phyloP scores from a whole-genome alignment of 30 jellyfish, hydroid and myxozoan species.

The Rhopilema esculentum region DNA sequence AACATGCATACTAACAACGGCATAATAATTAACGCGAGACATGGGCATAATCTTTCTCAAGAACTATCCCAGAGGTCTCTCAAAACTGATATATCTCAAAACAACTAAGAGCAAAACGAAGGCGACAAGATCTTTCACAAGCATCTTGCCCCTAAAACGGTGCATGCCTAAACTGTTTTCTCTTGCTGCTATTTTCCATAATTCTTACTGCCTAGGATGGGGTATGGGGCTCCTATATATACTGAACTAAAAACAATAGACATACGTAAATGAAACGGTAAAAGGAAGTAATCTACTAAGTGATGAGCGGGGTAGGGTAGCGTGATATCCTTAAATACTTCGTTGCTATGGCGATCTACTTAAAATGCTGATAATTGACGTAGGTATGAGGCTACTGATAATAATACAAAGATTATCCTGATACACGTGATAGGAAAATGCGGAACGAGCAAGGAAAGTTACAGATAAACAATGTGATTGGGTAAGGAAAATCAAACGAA shows the following conservation, averaged over 20 bases:
- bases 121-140: background rate
- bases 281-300: background rate
- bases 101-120: background rate
- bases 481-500: background rate
- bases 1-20: background rate
- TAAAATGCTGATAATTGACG: background rate
- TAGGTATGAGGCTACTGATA: background rate
- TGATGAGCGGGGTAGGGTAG: background rate
- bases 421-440: background rate
- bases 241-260: background rate
- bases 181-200: background rate
- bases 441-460: background rate
- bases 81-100: background rate
- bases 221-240: background rate
- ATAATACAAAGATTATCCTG: background rate
- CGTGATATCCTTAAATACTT: background rate
- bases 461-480: background rate
- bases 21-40: background rate
- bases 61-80: background rate
- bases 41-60: background rate
- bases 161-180: background rate
- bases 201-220: background rate
- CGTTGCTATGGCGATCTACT: background rate
- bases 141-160: background rate
- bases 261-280: background rate